Evolutionary conservation across 2,113 vertebrate genomes (phyloP), one percentile per base, ranked within the genome.

Genomic region (Muntiacus muntjak): DNA sequence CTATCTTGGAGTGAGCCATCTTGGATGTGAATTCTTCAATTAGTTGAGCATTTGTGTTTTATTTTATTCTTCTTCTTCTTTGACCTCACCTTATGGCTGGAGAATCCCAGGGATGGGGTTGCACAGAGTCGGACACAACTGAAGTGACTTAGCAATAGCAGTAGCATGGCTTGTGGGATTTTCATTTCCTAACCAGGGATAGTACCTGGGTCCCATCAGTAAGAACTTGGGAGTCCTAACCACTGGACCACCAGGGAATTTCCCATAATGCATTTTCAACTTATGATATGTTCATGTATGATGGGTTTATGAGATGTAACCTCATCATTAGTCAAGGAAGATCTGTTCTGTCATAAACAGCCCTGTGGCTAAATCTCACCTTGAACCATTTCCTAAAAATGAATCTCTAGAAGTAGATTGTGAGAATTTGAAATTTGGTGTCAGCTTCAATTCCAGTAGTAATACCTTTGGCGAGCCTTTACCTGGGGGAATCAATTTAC

Each of bases 381-480:
- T 90, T 52, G 43, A 26, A 52, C 26, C 43, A 58, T 58, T 86
- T 91, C 67, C 40, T 50, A 58, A 52, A 89, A 81, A n/a, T n/a
- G 19, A 47, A 33, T 62, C 40, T 45, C 71, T 1, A 43, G 33
- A 57, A n/a, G 50, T 58, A 15, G 33, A n/a, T 17, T 2, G 5
- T 54, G 28, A 12, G n/a, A 30, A 60, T n/a, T 40, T 71, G 33
- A 60, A 81, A 91, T 43, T 13, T 30, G 10, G 19, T 28, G 58
- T 54, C 82, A 43, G 12, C 11, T 91, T 21, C 6, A 52, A n/a
- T 81, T 57, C 82, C 58, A 45, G 57, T 16, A n/a, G 43, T 21
- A 33, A 28, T 5, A 15, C 26, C 10, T 14, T 47, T 0, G 1
- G 5, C 4, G 16, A 83, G 78, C 30, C 7, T 2, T 60, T 43